phyloP scores from a whole-genome alignment of 2,797 vertebrate species.

The Odontamblyopus rebecca region DNA sequence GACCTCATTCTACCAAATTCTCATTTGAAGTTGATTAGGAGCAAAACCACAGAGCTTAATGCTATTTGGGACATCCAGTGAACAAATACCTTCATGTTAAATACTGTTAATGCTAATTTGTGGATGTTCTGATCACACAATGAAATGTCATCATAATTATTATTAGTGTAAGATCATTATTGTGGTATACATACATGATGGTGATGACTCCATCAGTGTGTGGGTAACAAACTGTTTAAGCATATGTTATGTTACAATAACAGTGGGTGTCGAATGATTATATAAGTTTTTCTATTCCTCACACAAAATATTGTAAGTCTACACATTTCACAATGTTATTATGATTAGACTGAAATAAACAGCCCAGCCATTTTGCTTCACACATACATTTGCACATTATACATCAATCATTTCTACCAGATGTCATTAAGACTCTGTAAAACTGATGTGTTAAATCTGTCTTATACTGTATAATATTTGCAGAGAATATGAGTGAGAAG shows the following conservation, averaged over 20 bases:
- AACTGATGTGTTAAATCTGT: background rate
- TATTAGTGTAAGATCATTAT: constrained; percentile 77
- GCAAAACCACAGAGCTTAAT: constrained; percentile 65
- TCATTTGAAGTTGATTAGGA: constrained; percentile 74
- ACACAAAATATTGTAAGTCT: too few species aligned
- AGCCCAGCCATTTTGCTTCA: background rate
- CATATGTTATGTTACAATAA: background rate
- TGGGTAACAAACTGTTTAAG: background rate
- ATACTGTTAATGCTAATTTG: constrained; percentile 57
- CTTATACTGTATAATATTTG: constrained; percentile 20
- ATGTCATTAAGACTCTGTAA: background rate
- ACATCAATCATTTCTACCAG: background rate
- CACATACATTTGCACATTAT: background rate
- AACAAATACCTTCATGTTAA: constrained; percentile 67
- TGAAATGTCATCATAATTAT: constrained; percentile 68
- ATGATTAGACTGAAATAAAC: too few species aligned
- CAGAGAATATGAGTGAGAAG: constrained; percentile 29
- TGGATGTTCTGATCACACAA: constrained; percentile 64
- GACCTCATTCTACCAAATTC: constrained; percentile 74
- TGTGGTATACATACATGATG: constrained; percentile 55
- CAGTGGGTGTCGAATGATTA: background rate
- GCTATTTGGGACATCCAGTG: constrained; percentile 67
- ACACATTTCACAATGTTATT: too few species aligned
- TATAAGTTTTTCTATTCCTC: too few species aligned
- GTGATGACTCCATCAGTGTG: constrained; percentile 67